phyloP scores from a whole-genome alignment of 2,113 vertebrate genomes.

The Urocitellus parryii region DNA sequence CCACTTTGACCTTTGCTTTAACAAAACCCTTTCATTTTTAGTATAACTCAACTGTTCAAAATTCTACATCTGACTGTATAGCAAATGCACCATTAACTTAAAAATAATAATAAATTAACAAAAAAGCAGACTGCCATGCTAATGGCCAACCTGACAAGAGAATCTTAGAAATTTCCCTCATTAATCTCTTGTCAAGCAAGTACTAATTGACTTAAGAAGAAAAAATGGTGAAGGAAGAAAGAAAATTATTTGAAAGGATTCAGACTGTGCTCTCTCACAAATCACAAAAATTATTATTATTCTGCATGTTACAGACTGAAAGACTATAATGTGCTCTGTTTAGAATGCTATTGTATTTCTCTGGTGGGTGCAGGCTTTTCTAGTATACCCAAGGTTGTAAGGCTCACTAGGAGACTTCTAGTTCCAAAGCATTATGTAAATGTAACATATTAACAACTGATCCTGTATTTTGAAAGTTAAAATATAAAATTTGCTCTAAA shows the following conservation, averaged over 20 bases:
- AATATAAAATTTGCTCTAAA: constrained; percentile 21
- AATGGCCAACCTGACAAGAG: not conserved
- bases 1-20: constrained; percentile 29
- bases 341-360: constrained; percentile 52
- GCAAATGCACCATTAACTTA: constrained; percentile 15
- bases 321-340: constrained; percentile 45
- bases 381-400: constrained; percentile 17
- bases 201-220: constrained; percentile 64
- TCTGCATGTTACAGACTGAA: constrained; percentile 3
- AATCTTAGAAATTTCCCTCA: constrained; percentile 31
- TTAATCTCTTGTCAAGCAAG: constrained; percentile 59
- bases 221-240: constrained; percentile 62
- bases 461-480: constrained; percentile 52
- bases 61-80: not conserved
- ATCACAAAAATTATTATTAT: constrained; percentile 48
- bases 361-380: constrained; percentile 7
- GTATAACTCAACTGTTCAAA: constrained; percentile 40
- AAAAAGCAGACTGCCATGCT: not conserved
- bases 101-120: constrained; percentile 56
- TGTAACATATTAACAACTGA: constrained; percentile 39
- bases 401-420: constrained; percentile 11
- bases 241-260: constrained; percentile 68
- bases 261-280: constrained; percentile 42
- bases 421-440: constrained; percentile 50
- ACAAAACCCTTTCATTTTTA: constrained; percentile 8